Evolutionary conservation across 2,113 vertebrate genomes (phyloP).

Genomic region (Oceanodroma tethys): DNA sequence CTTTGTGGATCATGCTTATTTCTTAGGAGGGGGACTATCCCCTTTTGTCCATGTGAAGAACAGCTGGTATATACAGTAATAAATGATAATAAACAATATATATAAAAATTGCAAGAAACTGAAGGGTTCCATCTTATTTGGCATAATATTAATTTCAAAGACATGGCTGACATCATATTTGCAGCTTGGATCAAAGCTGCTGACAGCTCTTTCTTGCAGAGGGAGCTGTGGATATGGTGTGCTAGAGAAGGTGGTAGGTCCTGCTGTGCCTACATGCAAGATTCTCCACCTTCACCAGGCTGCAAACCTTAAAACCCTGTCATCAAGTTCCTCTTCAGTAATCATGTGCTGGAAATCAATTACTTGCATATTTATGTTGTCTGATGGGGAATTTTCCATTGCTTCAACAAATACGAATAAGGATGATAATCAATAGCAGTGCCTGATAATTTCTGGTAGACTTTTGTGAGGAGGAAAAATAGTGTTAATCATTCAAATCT

Average conservation of each 20-base stretch:
- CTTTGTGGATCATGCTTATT: not conserved
- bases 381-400: not conserved
- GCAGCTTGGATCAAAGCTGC: not conserved
- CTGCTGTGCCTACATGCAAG: not conserved
- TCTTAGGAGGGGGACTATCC: not conserved
- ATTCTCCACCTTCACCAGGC: not conserved
- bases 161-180: not conserved
- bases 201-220: not conserved
- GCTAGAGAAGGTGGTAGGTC: not conserved
- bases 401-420: not conserved
- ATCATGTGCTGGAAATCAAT: not conserved
- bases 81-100: not conserved
- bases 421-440: not conserved
- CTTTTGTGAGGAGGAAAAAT: not conserved
- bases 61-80: not conserved
- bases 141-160: not conserved
- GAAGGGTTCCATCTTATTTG: not conserved
- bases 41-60: not conserved
- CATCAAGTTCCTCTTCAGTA: not conserved
- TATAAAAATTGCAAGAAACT: not conserved
- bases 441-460: not conserved
- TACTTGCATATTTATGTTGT: not conserved
- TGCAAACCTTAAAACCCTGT: not conserved
- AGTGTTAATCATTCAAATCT: not conserved
- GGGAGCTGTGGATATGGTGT: not conserved